phyloP scores from a whole-genome alignment of 2,888 invertebrate species.

The Heliconius hortense region DNA sequence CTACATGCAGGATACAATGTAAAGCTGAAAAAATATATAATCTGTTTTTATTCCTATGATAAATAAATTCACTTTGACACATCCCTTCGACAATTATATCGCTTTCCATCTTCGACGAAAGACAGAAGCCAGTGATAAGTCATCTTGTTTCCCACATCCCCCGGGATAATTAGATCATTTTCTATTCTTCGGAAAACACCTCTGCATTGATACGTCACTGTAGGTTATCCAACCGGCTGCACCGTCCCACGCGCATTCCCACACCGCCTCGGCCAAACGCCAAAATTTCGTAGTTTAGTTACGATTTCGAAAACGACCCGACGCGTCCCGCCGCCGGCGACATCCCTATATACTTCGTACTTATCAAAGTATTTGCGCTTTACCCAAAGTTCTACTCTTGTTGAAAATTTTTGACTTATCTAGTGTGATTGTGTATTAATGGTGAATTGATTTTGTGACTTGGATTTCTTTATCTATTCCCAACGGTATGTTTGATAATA shows the following conservation, averaged over 20 bases:
- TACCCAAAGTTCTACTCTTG: conserved; percentile 68
- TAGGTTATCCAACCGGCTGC: conserved; percentile 73
- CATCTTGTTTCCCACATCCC: conserved; percentile 17
- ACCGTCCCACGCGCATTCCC: conserved; percentile 75
- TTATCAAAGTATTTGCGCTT: conserved; percentile 50
- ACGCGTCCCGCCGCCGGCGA: conserved; percentile 82
- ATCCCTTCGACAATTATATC: background rate
- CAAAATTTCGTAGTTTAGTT: conserved; percentile 81
- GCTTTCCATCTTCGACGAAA: background rate
- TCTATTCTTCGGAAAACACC: conserved; percentile 79
- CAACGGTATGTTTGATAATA: conserved; percentile 53
- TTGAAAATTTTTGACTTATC: conserved; percentile 46
- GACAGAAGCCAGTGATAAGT: background rate
- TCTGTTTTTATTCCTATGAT: no score
- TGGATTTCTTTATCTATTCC: conserved; percentile 60
- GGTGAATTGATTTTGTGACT: conserved; percentile 57
- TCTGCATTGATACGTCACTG: conserved; percentile 76
- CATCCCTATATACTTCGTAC: conserved; percentile 72
- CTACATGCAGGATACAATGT: no score
- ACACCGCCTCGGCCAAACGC: conserved; percentile 75
- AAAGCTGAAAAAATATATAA: no score
- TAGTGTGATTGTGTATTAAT: conserved; percentile 61
- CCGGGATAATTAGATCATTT: conserved; percentile 42
- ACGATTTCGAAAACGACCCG: conserved; percentile 83
- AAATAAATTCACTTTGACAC: background rate